These are phyloP conservation scores for Eurypyga helias DNA, from an alignment of 2,113 vertebrate genomes.

Conservation along the genomic window DNA sequence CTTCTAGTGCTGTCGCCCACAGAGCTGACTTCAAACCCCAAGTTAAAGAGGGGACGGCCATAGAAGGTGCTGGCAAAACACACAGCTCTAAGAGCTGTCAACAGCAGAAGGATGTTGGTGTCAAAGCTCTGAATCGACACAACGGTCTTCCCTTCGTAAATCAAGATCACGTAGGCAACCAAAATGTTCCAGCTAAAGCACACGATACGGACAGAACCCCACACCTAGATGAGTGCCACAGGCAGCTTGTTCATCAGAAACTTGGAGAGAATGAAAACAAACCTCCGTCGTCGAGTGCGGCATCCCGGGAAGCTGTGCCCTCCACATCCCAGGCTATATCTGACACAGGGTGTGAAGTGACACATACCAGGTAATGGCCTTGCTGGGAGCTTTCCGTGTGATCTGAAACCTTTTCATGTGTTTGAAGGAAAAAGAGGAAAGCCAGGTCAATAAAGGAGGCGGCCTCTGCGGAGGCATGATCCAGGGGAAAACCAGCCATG, in stretches of 20 bases:
- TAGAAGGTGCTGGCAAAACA: background rate
- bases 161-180: background rate
- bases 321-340: background rate
- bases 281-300: accelerated
- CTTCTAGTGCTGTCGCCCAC: background rate
- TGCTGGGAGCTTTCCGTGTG: background rate
- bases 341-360: constrained; percentile 20
- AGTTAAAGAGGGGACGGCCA: background rate
- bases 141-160: background rate
- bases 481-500: background rate
- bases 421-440: background rate
- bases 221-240: background rate
- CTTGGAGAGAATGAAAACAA: background rate
- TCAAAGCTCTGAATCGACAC: constrained; percentile 3
- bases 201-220: background rate
- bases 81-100: background rate
- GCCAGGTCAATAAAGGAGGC: background rate
- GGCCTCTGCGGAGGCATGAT: background rate
- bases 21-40: constrained; percentile 3
- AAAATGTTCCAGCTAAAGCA: background rate
- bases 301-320: background rate
- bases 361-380: constrained; percentile 61
- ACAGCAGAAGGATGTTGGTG: background rate
- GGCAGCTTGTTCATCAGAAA: background rate
- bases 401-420: background rate